phyloP scores from a whole-genome alignment of 1,140 invertebrate species.

The Lepidurus arcticus region DNA sequence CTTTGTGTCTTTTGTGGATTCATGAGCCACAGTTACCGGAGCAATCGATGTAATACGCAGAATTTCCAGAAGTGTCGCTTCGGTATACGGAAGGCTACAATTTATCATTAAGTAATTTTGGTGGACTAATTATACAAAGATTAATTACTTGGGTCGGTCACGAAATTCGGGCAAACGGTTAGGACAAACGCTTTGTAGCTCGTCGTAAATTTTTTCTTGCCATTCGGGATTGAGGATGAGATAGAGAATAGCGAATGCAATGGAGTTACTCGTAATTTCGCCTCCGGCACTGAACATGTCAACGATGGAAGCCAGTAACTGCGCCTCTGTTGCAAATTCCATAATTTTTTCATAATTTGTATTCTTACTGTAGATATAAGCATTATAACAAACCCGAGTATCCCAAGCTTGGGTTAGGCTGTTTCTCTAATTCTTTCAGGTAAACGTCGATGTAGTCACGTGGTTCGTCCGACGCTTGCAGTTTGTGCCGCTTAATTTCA shows the following conservation, averaged over 20 bases:
- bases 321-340: slow-evolving; percentile 52
- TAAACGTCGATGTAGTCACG: slow-evolving; percentile 72
- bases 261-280: slow-evolving; percentile 56
- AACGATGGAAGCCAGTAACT: slow-evolving; percentile 54
- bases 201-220: slow-evolving; percentile 41
- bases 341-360: slow-evolving; percentile 23
- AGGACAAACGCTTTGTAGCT: slow-evolving; percentile 41
- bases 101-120: background rate
- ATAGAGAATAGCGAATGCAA: slow-evolving; percentile 44
- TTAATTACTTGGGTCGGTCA: slow-evolving; percentile 43
- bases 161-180: slow-evolving; percentile 27
- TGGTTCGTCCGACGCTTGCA: slow-evolving; percentile 47
- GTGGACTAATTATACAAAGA: slow-evolving; percentile 41
- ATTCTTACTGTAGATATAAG: slow-evolving; percentile 22
- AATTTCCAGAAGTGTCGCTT: slow-evolving; percentile 65
- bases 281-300: slow-evolving; percentile 59
- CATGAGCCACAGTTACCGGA: slow-evolving; percentile 63
- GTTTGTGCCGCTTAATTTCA: slow-evolving; percentile 55
- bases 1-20: slow-evolving; percentile 50
- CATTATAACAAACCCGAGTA: slow-evolving; percentile 48
- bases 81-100: slow-evolving; percentile 68
- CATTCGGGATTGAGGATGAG: slow-evolving; percentile 39
- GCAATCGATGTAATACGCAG: slow-evolving; percentile 56
- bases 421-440: slow-evolving; percentile 58
- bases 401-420: slow-evolving; percentile 41